These are phyloP conservation scores for Burhinus bistriatus DNA, from an alignment of 2,113 vertebrate genomes.

Conservation along the genomic window DNA sequence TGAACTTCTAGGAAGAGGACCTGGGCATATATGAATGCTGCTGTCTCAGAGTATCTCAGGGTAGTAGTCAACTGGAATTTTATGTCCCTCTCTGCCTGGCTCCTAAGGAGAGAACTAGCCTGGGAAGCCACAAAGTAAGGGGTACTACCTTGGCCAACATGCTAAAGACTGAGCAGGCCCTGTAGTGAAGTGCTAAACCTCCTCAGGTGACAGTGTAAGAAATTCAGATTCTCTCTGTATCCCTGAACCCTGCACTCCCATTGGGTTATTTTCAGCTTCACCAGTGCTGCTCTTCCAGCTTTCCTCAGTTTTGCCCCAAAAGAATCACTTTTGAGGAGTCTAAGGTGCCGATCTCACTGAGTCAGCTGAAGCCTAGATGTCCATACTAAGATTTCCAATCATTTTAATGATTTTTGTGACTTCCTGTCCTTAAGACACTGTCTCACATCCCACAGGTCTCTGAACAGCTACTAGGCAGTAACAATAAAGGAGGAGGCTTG, in stretches of 20 bases:
- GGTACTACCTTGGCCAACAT: neutral
- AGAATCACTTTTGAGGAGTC: neutral
- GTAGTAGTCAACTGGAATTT: neutral
- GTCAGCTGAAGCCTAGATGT: neutral
- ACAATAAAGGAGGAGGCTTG: neutral
- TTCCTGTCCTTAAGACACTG: neutral
- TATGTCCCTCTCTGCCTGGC: neutral
- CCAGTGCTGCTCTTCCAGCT: neutral
- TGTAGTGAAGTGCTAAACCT: neutral
- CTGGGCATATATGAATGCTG: neutral
- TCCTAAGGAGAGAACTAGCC: neutral
- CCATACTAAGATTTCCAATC: neutral
- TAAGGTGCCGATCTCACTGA: neutral
- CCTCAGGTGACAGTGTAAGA: neutral
- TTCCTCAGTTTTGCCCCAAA: neutral
- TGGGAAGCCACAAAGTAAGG: neutral
- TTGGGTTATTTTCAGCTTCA: neutral
- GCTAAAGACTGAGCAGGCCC: neutral
- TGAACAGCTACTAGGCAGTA: neutral
- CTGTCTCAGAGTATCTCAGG: neutral
- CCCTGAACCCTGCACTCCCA: neutral
- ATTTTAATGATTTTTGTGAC: neutral
- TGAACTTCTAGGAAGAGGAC: neutral
- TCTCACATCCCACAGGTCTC: neutral
- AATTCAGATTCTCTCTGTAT: neutral